A percentile compares a stretch with the other conserved stretches of the same genome.
Conservation (phyloP, 1,140 invertebrate genomes). For the Meteorus sp. region DNA sequence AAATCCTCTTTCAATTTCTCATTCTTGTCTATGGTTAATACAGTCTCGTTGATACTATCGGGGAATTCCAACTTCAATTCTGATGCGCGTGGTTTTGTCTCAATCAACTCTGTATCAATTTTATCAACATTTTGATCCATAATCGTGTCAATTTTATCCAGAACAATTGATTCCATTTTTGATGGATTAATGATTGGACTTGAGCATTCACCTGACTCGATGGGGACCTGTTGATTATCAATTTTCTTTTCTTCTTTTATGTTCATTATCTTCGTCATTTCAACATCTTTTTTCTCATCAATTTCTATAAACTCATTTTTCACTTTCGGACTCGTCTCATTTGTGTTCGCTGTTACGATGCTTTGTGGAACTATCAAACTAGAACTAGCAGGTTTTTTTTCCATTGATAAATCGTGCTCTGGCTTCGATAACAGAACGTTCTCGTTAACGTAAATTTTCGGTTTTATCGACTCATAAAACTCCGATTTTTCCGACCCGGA, state of each 20-base stretch:
- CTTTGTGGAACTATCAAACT: conserved; percentile 36
- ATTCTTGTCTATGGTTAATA: conserved; percentile 20
- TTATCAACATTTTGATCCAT: too few species aligned
- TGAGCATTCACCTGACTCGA: too few species aligned
- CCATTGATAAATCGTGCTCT: conserved; percentile 12
- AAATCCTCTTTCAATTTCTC: conserved; percentile 32
- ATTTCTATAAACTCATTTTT: conserved; percentile 16
- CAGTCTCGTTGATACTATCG: conserved; percentile 36
- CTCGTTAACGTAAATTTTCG: not conserved
- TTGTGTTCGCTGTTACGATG: conserved; percentile 19
- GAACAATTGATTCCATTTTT: not conserved
- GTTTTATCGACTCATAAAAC: not conserved
- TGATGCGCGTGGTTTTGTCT: conserved; percentile 51
- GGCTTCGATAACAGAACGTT: not conserved
- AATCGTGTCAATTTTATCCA: too few species aligned
- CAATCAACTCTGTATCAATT: too few species aligned
- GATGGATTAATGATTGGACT: too few species aligned
- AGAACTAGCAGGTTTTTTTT: not conserved
- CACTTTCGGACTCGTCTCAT: conserved; percentile 1
- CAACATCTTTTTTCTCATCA: too few species aligned
- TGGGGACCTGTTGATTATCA: too few species aligned
- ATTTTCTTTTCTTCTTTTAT: too few species aligned
- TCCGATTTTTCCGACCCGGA: conserved; percentile 21
- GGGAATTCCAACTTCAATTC: conserved; percentile 57
- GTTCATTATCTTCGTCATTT: too few species aligned